Base-by-base conservation (phyloP, 53 echinoderm and acorn worm genomes). In the Antedon mediterranea region DNA sequence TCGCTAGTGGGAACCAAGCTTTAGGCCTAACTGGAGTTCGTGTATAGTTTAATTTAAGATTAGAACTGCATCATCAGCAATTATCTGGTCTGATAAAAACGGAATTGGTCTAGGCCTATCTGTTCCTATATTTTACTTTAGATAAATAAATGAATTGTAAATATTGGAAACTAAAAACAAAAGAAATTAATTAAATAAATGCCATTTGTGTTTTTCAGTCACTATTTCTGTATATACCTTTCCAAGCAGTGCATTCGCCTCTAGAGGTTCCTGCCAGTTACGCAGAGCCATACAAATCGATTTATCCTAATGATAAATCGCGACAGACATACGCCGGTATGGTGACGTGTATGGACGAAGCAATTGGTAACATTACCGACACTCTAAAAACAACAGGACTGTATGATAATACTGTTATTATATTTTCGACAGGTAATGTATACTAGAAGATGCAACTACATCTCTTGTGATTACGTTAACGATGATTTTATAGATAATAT, bases 301-400 rank as follows among this genome's bases (percentile, higher is more conserved):
- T 74, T 20, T 30, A 29, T 5, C 75, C 75, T 5, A 18, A 74
- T 30, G 82, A 93, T 43, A 31, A 70, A 71, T 33, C 82, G 0
- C 75, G 90, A 30, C 88, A 44, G 13, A 78, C 77, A n/a, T 93
- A 90, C 43, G 86, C 90, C 8, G 90, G 93, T 5, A 93, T 93
- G 93, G 84, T 84, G 18, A 77, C 90, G 0, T 93, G 93, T 71
- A 93, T 93, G 93, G 93, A 93, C 18, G 90, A 93, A 37, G 93
- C 84, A 0, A 83, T 93, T 11, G 93, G 93, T 11, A 93, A 93
- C 73, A 86, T 93, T 26, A 90, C 90, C 7, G 43, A 79, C 43
- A 84, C 88, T 0, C 43, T 90, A 26, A 77, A 84, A 44, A 34
- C 78, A 37, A 44, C 85, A 27, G 90, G 88, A n/a, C 71, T 93